Evolutionary conservation across 2,113 vertebrate species (phyloP).

Genomic region (Perca schrenkii): DNA sequence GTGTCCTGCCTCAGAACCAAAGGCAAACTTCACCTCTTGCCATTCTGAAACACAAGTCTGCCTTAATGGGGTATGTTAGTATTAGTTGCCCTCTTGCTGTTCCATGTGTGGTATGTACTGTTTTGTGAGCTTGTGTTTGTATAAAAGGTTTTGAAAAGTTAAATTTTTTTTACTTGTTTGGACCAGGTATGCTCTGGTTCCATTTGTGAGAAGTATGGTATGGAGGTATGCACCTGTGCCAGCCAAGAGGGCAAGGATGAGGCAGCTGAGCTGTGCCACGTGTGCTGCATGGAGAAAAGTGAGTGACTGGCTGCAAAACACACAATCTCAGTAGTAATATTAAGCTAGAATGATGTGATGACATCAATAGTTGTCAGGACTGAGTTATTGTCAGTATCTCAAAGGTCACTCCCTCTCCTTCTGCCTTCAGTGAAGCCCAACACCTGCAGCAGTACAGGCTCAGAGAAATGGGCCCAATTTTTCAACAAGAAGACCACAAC

Average conservation of each 20-base stretch:
- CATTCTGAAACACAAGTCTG: slow-evolving; percentile 94
- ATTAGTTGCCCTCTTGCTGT: not conserved
- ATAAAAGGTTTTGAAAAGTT: not conserved
- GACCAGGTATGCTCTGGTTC: slow-evolving; percentile 94
- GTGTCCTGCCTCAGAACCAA: slow-evolving; percentile 91
- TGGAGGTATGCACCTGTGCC: slow-evolving; percentile 94
- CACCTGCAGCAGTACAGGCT: slow-evolving; percentile 92
- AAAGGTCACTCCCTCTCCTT: slow-evolving; percentile 2
- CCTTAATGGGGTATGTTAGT: slow-evolving; percentile 89
- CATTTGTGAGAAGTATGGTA: slow-evolving; percentile 91
- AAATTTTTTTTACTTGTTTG: not conserved
- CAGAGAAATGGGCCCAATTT: slow-evolving; percentile 82
- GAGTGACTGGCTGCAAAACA: slow-evolving; percentile 71
- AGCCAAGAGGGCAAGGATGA: slow-evolving; percentile 89
- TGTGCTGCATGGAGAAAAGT: slow-evolving; percentile 97
- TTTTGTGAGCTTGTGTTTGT: slow-evolving; percentile 9
- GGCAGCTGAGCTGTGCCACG: slow-evolving; percentile 92
- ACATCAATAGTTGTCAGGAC: not conserved
- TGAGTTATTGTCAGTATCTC: slow-evolving; percentile 7
- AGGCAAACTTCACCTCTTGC: slow-evolving; percentile 91
- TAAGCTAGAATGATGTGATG: not conserved
- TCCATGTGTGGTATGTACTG: not conserved
- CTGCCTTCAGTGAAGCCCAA: slow-evolving; percentile 84
- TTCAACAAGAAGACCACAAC: slow-evolving; percentile 88
- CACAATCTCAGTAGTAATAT: not conserved